Conservation (phyloP, 2,888 invertebrate species). For the Tinea trinotella region DNA sequence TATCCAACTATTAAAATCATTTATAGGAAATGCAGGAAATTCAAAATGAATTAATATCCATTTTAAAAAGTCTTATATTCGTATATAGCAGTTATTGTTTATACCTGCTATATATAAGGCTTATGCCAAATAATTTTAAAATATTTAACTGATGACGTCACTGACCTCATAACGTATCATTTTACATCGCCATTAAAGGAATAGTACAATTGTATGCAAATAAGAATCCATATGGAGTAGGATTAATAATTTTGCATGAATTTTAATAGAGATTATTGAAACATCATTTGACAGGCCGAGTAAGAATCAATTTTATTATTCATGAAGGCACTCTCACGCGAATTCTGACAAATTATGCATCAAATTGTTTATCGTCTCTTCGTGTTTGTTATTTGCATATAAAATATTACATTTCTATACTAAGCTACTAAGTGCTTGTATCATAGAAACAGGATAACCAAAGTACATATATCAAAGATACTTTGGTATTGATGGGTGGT, state of each 20-base stretch:
- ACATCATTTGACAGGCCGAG: conserved; percentile 2
- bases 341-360: background rate
- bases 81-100: too few relatives aligned
- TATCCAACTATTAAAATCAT: too few relatives aligned
- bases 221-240: background rate
- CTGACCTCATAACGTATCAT: background rate
- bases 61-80: too few relatives aligned
- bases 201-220: conserved; percentile 16
- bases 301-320: background rate
- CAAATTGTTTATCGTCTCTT: background rate
- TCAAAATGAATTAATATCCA: too few relatives aligned
- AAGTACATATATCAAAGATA: too few relatives aligned
- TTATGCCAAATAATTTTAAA: background rate
- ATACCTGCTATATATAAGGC: too few relatives aligned
- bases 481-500: too few relatives aligned
- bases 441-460: too few relatives aligned
- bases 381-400: background rate
- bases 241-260: conserved; percentile 15
- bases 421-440: too few relatives aligned
- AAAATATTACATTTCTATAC: too few relatives aligned
- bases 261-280: conserved; percentile 11
- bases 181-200: conserved; percentile 13
- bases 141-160: background rate
- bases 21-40: too few relatives aligned
- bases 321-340: background rate